phyloP scores from a whole-genome alignment of 2,113 vertebrate species.

The Thamnaconus septentrionalis region DNA sequence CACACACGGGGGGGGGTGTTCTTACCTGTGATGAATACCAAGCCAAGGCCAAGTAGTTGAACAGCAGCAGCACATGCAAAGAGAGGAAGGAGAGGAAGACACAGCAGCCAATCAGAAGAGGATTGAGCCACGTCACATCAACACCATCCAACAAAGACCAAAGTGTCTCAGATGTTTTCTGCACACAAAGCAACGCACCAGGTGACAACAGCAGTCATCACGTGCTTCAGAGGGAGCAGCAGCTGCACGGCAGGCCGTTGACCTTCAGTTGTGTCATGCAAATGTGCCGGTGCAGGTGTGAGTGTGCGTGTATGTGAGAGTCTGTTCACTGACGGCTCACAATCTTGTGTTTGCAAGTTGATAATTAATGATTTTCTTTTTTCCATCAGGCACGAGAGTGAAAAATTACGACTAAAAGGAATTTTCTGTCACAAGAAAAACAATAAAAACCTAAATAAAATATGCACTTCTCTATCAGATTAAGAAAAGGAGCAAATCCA shows the following conservation, averaged over 20 bases:
- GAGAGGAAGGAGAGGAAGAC: conserved; percentile 1
- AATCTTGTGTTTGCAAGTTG: not conserved
- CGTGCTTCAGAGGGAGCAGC: too few relatives aligned
- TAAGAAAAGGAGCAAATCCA: too few relatives aligned
- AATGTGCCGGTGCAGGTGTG: not conserved
- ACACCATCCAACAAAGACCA: not conserved
- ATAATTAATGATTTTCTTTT: too few relatives aligned
- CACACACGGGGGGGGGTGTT: not conserved
- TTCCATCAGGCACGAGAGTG: too few relatives aligned
- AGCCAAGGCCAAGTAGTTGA: not conserved
- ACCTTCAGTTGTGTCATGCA: conserved; percentile 12
- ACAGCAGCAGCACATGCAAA: conserved; percentile 7
- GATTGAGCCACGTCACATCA: not conserved
- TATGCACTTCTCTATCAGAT: too few relatives aligned
- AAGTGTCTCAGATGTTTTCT: too few relatives aligned
- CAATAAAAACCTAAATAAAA: too few relatives aligned
- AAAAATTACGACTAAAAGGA: too few relatives aligned
- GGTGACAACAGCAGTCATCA: too few relatives aligned
- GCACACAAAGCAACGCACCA: too few relatives aligned
- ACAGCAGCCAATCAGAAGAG: conserved; percentile 1
- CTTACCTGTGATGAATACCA: conserved; percentile 27
- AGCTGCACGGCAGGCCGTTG: conserved; percentile 1
- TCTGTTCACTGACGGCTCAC: not conserved
- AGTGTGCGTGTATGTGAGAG: conserved; percentile 1
- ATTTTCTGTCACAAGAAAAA: too few relatives aligned